Base-by-base conservation (phyloP, 2,888 invertebrate species). In the Mayetiola destructor region DNA sequence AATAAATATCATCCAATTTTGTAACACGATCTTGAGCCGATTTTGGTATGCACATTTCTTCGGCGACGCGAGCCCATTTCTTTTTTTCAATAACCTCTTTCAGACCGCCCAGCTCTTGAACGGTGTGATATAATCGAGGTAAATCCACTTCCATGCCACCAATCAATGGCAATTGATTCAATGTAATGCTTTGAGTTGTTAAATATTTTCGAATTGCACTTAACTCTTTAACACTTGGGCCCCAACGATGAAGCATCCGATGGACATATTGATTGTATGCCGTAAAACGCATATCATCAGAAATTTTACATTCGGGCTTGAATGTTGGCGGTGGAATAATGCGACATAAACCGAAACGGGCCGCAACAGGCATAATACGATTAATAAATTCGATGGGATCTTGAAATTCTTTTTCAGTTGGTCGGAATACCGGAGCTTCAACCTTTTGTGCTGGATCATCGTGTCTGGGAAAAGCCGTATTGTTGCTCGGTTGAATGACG, bases 71-170 rank as follows among this genome's bases (percentile, higher is more conserved):
- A 4, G 81, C 78, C 94, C 94, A 95, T 62, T 84, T 84, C 65
- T 91, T 88, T 67, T 87, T 87, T 64, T 90, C 87, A 9, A 91
- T 85, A 0, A 93, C 87, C 64, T 85, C 84, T 65, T 86, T 86
- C 14, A 93, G 75, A 0, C 94, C 94, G 0, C 94, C 94, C 59
- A 85, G 76, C 36, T 81, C 79, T 67, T 91, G 88, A 0, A 95
- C 91, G 0, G 85, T 82, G 64, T 86, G 84, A 68, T 89, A 91
- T 6, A 95, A 73, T 55, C 87, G 82, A 0, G 90, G 87, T 3
- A 95, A 73, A 69, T 95, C 91, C 0, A 94, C 78, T 74, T 95
- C 94, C 75, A 93, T 82, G 5, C 93, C 91, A 29, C 92, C 91
- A 62, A 93, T 82, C 80, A 84, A 80, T 1, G 93, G 92, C 1